A percentile compares a stretch with the other conserved stretches of the same genome.
These are phyloP conservation scores for Nemotelus nigrinus DNA, from an alignment of 2,888 invertebrate species.

Conservation along the genomic window DNA sequence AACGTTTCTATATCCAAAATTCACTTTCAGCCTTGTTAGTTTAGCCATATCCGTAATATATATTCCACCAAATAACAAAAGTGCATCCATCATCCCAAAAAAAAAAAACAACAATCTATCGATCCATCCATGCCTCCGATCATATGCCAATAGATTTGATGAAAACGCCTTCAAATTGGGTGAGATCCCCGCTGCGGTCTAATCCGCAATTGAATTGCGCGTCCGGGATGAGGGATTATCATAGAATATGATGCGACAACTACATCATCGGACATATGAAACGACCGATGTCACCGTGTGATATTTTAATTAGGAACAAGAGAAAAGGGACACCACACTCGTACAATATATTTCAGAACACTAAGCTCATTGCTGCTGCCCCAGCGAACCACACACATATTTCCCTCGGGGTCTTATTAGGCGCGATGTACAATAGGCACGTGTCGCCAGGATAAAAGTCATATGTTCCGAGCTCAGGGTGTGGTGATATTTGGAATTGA, in stretches of 20 bases:
- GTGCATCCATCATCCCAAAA: no score
- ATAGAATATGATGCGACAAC: slow-evolving; percentile 4
- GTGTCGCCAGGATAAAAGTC: slow-evolving; percentile 34
- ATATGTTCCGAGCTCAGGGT: slow-evolving; percentile 16
- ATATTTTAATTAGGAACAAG: slow-evolving; percentile 34
- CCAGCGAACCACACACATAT: background rate
- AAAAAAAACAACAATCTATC: no score
- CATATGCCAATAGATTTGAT: slow-evolving; percentile 5
- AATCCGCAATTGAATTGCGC: slow-evolving; percentile 33
- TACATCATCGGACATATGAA: background rate
- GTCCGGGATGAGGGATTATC: slow-evolving; percentile 32
- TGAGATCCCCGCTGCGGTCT: slow-evolving; percentile 30
- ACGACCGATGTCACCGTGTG: slow-evolving; percentile 18
- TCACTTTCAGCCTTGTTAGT: background rate
- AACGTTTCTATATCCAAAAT: no score
- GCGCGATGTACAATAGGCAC: slow-evolving; percentile 14
- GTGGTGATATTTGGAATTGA: slow-evolving; percentile 29
- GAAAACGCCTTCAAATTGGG: slow-evolving; percentile 9
- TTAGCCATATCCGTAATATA: background rate
- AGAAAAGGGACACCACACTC: background rate
- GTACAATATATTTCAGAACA: no score
- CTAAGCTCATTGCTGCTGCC: no score
- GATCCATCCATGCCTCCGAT: background rate
- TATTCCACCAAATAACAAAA: no score
- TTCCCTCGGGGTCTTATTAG: slow-evolving; percentile 36